Percentiles rank a stretch among this genome's conserved stretches.
These are phyloP conservation scores for Takifugu rubripes DNA, from an alignment of 2,797 vertebrate genomes.

Conservation along the genomic window DNA sequence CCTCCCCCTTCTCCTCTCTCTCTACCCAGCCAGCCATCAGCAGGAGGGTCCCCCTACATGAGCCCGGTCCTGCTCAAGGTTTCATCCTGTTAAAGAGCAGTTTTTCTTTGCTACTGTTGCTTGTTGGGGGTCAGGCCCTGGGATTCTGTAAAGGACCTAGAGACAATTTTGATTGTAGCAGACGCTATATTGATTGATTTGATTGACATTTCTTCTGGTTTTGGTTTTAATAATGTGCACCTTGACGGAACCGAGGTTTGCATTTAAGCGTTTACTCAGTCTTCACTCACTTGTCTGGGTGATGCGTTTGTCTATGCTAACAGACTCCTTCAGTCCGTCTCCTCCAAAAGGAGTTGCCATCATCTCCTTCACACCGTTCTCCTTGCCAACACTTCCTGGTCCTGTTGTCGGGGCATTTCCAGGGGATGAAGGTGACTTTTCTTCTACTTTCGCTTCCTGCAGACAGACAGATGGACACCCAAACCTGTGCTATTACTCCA, in stretches of 20 bases:
- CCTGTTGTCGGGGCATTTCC: slow-evolving; percentile 62
- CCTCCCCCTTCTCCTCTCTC: no score
- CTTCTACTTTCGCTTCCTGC: slow-evolving; percentile 78
- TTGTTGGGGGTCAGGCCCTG: no score
- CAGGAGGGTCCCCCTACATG: no score
- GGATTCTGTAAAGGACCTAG: no score
- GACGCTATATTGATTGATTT: no score
- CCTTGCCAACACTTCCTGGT: slow-evolving; percentile 66
- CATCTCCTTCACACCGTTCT: slow-evolving; percentile 82
- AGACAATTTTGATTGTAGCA: no score
- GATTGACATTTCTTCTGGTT: no score
- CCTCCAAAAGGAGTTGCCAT: slow-evolving; percentile 67
- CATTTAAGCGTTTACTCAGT: background rate
- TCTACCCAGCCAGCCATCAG: no score
- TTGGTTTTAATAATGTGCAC: background rate
- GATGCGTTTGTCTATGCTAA: slow-evolving; percentile 86
- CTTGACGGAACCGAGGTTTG: background rate
- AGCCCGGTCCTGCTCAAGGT: no score
- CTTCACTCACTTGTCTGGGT: slow-evolving; percentile 86
- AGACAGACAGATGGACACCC: slow-evolving; percentile 51
- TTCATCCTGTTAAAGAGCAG: no score
- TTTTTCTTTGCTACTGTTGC: no score
- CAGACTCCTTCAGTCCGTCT: slow-evolving; percentile 83
- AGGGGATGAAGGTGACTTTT: slow-evolving; percentile 68
- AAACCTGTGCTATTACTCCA: slow-evolving; percentile 23